A percentile compares a stretch with the other conserved stretches of the same genome.
These are phyloP conservation scores for Echeneis naucrates DNA, from an alignment of 2,797 vertebrate genomes.

Conservation along the genomic window DNA sequence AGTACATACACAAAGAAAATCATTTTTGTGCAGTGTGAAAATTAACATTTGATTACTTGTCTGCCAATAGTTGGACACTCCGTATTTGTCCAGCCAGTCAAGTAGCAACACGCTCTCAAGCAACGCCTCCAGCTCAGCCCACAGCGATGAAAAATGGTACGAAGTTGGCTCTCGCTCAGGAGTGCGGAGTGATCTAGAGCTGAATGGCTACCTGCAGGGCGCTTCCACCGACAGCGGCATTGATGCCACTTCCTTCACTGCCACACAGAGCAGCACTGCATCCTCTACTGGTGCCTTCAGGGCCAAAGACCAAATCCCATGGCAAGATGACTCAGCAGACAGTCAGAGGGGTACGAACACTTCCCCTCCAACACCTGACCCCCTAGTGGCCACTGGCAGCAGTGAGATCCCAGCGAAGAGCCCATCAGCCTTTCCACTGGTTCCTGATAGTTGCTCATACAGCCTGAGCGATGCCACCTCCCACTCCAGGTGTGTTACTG, in stretches of 20 bases:
- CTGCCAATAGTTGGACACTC: conserved; percentile 86
- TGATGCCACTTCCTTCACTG: conserved; percentile 91
- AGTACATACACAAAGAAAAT: neutral
- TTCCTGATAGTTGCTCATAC: conserved; percentile 87
- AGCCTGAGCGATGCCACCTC: conserved; percentile 88
- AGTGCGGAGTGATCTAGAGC: conserved; percentile 88
- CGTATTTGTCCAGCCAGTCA: conserved; percentile 94
- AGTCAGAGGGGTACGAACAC: conserved; percentile 56
- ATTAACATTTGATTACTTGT: neutral
- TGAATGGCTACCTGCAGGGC: conserved; percentile 93
- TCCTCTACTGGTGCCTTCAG: conserved; percentile 84
- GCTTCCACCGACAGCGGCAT: conserved; percentile 92
- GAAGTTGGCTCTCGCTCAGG: conserved; percentile 88
- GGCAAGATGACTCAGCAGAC: conserved; percentile 89
- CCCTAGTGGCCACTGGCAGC: conserved; percentile 66
- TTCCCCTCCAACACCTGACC: conserved; percentile 82
- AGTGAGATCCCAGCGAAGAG: conserved; percentile 86
- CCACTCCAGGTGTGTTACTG: conserved; percentile 82
- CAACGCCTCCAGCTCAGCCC: conserved; percentile 93
- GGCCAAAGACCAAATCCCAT: conserved; percentile 87
- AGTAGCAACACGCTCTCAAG: conserved; percentile 97
- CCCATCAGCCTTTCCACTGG: conserved; percentile 82
- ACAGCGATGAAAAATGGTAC: conserved; percentile 98
- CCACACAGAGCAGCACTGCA: conserved; percentile 89
- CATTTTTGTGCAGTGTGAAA: neutral